Percentiles rank a stretch among this genome's conserved stretches.
Conservation (phyloP, 2,797 vertebrate species). For the Pygocentrus nattereri region DNA sequence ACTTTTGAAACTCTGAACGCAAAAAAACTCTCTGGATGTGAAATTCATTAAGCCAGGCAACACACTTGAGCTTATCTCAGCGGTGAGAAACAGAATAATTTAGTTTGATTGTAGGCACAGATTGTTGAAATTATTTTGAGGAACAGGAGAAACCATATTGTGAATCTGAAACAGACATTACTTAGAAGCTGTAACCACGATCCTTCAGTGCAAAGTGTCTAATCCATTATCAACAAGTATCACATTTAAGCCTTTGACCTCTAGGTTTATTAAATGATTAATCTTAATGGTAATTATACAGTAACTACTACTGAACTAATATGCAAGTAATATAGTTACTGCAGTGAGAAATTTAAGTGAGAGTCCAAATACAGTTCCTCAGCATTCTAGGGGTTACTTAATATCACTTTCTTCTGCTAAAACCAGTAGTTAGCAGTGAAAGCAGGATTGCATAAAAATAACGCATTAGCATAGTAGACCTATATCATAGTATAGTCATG, state of each 20-base stretch:
- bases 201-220: not conserved
- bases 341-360: not conserved
- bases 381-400: not conserved
- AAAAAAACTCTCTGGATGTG: constrained; percentile 21
- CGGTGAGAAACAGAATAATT: constrained; percentile 6
- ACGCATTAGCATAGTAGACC: no score
- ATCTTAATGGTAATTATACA: not conserved
- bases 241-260: not conserved
- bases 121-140: not conserved
- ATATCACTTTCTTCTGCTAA: not conserved
- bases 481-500: no score
- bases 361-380: not conserved
- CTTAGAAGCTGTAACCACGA: not conserved
- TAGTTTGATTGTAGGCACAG: not conserved
- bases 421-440: not conserved
- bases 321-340: not conserved
- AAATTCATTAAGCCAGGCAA: constrained; percentile 20
- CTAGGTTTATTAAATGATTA: not conserved
- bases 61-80: constrained; percentile 31
- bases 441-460: not conserved
- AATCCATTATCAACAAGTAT: not conserved
- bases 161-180: not conserved
- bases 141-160: not conserved
- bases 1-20: constrained; percentile 41
- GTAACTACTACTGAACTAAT: not conserved